A percentile compares a stretch with the other conserved stretches of the same genome.
These are phyloP conservation scores for Rotaria sp. DNA, from an alignment of 2,888 invertebrate species.

Conservation along the genomic window DNA sequence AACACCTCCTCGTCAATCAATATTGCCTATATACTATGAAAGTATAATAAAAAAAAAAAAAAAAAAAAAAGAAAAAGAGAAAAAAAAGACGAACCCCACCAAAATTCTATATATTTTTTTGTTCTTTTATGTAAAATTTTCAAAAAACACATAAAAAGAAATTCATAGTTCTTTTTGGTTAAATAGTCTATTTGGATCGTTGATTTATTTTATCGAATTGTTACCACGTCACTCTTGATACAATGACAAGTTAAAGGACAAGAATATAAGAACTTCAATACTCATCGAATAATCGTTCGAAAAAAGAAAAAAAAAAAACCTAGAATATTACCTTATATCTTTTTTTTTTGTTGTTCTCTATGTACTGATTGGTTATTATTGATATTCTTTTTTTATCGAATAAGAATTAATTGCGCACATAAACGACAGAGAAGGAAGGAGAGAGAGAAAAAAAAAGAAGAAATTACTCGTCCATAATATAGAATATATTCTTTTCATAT, in stretches of 20 bases:
- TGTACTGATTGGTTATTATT: neutral
- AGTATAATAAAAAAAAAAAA: neutral
- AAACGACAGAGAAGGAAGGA: neutral
- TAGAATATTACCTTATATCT: neutral
- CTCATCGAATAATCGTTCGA: neutral
- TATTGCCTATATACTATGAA: neutral
- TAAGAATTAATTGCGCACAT: neutral
- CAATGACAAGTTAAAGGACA: too few relatives aligned
- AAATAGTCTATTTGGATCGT: too few relatives aligned
- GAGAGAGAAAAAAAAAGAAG: neutral
- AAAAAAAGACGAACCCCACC: too few relatives aligned
- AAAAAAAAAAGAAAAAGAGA: neutral
- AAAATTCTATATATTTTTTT: too few relatives aligned
- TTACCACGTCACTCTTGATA: too few relatives aligned
- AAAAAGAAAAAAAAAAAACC: neutral
- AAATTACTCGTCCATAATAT: conserved; percentile 1
- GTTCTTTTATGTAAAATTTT: too few relatives aligned
- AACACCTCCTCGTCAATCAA: conserved; percentile 18
- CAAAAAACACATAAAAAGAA: too few relatives aligned
- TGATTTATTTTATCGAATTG: too few relatives aligned
- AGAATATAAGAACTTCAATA: neutral
- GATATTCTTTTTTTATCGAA: neutral
- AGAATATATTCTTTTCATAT: neutral
- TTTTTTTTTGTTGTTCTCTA: neutral
- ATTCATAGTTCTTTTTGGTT: too few relatives aligned